Percentiles rank a stretch among this genome's conserved stretches.
phyloP scores from a whole-genome alignment of 2,797 vertebrate genomes.

The Rhinophrynus dorsalis region DNA sequence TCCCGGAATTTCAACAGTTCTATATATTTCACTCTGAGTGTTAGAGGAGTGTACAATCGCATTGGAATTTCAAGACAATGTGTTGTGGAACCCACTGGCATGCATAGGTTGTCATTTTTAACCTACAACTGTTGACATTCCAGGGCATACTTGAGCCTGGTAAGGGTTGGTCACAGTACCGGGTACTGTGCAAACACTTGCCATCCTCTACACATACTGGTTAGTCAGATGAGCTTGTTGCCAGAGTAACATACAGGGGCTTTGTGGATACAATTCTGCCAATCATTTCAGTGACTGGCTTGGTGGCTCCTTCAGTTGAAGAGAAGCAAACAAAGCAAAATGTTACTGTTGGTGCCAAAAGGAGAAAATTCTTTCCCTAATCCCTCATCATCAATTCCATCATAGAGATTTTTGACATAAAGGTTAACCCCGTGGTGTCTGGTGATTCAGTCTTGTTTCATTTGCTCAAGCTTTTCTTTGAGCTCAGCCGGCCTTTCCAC shows the following conservation, averaged over 20 bases:
- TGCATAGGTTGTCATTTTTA: no score
- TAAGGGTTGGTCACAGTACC: constrained; percentile 98
- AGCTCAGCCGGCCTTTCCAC: constrained; percentile 96
- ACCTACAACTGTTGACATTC: no score
- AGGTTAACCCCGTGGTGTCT: constrained; percentile 98
- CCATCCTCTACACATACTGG: constrained; percentile 99
- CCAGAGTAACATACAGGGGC: constrained; percentile 94
- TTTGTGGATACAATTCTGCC: constrained; percentile 97
- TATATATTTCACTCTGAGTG: no score
- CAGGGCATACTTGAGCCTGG: no score
- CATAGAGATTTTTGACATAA: constrained; percentile 97
- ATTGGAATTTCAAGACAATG: no score
- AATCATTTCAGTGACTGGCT: constrained; percentile 98
- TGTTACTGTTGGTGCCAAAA: constrained; percentile 94
- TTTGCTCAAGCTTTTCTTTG: constrained; percentile 97
- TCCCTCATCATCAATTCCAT: constrained; percentile 94
- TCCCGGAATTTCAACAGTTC: no score
- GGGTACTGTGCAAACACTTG: constrained; percentile 92
- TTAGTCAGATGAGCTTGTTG: constrained; percentile 95
- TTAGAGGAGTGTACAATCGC: no score
- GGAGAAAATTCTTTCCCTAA: constrained; percentile 95
- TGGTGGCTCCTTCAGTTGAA: constrained; percentile 97
- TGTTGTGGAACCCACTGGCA: no score
- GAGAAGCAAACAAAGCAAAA: constrained; percentile 98
- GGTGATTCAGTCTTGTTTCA: constrained; percentile 99